A percentile compares a stretch with the other conserved stretches of the same genome.
These are phyloP conservation scores for Rynchops niger DNA, from an alignment of 2,113 vertebrate species.

Conservation along the genomic window DNA sequence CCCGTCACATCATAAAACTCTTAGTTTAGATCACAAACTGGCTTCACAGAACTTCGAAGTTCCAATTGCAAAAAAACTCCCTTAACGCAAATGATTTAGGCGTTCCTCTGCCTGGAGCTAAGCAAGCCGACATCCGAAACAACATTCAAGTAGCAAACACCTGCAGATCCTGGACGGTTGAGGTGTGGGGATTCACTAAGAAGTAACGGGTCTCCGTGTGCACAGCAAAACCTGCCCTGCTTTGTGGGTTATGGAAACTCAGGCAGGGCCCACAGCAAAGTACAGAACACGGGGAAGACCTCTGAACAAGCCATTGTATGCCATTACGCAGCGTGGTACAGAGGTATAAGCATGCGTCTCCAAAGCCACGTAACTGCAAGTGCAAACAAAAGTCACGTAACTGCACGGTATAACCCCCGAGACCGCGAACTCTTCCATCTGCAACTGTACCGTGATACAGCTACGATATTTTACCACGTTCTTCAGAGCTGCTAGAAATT, in stretches of 20 bases:
- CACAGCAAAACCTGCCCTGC: neutral
- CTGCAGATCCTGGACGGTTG: neutral
- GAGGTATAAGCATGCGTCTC: neutral
- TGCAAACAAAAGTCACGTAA: neutral
- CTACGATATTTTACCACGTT: neutral
- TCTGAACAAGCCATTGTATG: neutral
- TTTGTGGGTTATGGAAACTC: neutral
- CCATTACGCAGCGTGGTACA: too few species aligned
- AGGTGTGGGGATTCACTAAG: neutral
- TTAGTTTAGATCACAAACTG: neutral
- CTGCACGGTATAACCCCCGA: neutral
- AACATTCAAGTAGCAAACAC: neutral
- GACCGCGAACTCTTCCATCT: neutral
- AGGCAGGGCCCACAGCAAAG: neutral
- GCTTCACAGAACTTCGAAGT: neutral
- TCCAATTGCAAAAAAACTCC: neutral
- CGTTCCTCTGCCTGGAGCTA: neutral
- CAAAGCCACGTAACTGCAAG: neutral
- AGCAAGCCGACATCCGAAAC: neutral
- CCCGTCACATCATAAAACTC: neutral
- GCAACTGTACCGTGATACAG: neutral
- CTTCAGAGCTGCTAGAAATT: neutral
- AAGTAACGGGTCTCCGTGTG: neutral
- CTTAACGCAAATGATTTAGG: neutral
- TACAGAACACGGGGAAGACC: neutral